Evolutionary conservation across 2,113 vertebrate species (phyloP), one percentile per base, ranked within the genome.

Genomic region (Maccullochella peelii): DNA sequence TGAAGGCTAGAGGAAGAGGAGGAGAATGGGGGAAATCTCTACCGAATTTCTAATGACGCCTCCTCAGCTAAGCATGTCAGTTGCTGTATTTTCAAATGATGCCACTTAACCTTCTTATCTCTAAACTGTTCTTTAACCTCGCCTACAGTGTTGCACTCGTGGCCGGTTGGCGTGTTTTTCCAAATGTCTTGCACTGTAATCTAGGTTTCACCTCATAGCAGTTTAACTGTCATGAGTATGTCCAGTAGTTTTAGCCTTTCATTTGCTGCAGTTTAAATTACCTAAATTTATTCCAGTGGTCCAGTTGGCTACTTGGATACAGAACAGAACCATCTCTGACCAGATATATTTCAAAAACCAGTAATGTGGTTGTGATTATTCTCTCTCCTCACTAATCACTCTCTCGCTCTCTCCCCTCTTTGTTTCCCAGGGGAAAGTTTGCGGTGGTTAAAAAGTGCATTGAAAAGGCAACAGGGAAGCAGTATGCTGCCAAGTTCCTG

Each of bases 401-500:
- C 49, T 30, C 55, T 70, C 49, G 6, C 21, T 89, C 80, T 78
- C 36, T 67, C 12, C 20, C 49, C 55, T 63, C 36, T 74, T 55
- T 81, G 27, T 83, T 49, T 89, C 68, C 65, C 82, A 99, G 97
- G 92, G 97, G 98, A 5, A 99, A 99, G 91, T 99, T 99, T 96
- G 98, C 98, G 10, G 98, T 99, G 80, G 98, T 99, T 62, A 97
- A 96, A 90, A 99, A 97, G 85, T 99, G 98, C 87, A 92, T 97
- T 20, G 96, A 98, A 91, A 99, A 97, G 90, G 95, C 96, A 2
- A 97, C 97, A 0, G 97, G 97, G 72, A 97, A 89, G 94, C 97
- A 97, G 90, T 97, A 96, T 67, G 98, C 98, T 27, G 98, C 98
- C 80, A 99, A 99, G 92, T 98, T 98, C 91, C 96, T 98, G 95